These are phyloP conservation scores for Synanthedon myopaeformis DNA, from an alignment of 2,888 invertebrate species.

Conservation along the genomic window DNA sequence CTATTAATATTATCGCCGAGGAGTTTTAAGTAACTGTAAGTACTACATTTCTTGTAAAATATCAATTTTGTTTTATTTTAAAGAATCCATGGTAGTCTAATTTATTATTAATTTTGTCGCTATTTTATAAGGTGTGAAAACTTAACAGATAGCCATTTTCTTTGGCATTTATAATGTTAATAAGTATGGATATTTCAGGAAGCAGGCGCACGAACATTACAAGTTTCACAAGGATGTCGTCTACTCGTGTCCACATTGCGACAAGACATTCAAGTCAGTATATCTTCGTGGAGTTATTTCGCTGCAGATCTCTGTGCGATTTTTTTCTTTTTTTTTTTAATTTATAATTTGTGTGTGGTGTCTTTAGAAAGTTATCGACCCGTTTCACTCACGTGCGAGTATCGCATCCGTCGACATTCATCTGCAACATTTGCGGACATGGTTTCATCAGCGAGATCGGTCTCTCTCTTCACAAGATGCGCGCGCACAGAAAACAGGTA, in stretches of 20 bases:
- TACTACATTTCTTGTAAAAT: too few relatives aligned
- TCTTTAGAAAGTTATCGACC: slow-evolving; percentile 45
- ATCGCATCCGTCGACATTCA: slow-evolving; percentile 43
- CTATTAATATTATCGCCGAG: too few relatives aligned
- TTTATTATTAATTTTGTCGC: too few relatives aligned
- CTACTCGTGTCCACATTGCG: slow-evolving; percentile 50
- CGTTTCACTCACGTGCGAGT: slow-evolving; percentile 45
- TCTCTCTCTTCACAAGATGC: slow-evolving; percentile 39
- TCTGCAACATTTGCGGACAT: slow-evolving; percentile 51
- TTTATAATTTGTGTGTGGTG: neutral
- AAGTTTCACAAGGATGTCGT: slow-evolving; percentile 56
- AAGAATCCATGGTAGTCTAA: too few relatives aligned
- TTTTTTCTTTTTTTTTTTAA: neutral
- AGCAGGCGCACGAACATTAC: slow-evolving; percentile 50
- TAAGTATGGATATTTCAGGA: slow-evolving; percentile 20
- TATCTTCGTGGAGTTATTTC: too few relatives aligned
- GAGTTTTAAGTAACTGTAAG: too few relatives aligned
- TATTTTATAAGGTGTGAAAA: too few relatives aligned
- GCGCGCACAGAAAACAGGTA: slow-evolving; percentile 42
- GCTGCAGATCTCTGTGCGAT: too few relatives aligned
- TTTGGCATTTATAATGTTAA: too few relatives aligned
- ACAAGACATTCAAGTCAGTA: slow-evolving; percentile 49
- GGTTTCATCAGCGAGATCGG: slow-evolving; percentile 52
- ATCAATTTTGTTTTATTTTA: too few relatives aligned
- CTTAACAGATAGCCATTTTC: too few relatives aligned